Percentiles rank a stretch among this genome's conserved stretches.
phyloP scores from a whole-genome alignment of 1,140 invertebrate genomes.

The Achroia grisella region DNA sequence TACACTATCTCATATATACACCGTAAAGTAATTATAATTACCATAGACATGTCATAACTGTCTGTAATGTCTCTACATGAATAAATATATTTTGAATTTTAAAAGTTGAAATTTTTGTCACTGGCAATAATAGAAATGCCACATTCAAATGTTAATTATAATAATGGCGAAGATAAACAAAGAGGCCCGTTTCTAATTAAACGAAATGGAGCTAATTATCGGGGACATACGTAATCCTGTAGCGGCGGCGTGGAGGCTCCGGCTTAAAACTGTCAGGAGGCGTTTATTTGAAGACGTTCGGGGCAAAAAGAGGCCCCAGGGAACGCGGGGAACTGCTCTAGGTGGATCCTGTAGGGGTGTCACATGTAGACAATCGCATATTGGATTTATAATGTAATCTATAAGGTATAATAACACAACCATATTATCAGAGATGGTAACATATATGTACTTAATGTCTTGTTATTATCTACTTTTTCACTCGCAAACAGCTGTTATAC shows the following conservation, averaged over 20 bases:
- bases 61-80: too few relatives aligned
- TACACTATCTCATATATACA: too few relatives aligned
- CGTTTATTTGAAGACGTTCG: constrained; percentile 8
- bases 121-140: not conserved
- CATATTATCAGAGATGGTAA: too few relatives aligned
- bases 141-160: not conserved
- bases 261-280: constrained; percentile 1
- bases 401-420: too few relatives aligned
- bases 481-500: too few relatives aligned
- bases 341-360: not conserved
- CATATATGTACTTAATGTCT: too few relatives aligned
- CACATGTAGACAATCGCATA: not conserved
- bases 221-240: constrained; percentile 5
- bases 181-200: constrained; percentile 2
- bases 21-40: too few relatives aligned
- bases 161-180: not conserved
- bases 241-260: not conserved
- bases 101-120: not conserved
- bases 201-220: constrained; percentile 3
- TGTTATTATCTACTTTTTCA: too few relatives aligned
- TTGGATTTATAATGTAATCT: too few relatives aligned
- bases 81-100: not conserved
- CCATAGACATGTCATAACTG: too few relatives aligned
- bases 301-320: constrained; percentile 8
- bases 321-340: not conserved